Evolutionary conservation across 2,888 invertebrate species (phyloP), one percentile per base, ranked within the genome.

Genomic region (Cyrtodaria siliqua): DNA sequence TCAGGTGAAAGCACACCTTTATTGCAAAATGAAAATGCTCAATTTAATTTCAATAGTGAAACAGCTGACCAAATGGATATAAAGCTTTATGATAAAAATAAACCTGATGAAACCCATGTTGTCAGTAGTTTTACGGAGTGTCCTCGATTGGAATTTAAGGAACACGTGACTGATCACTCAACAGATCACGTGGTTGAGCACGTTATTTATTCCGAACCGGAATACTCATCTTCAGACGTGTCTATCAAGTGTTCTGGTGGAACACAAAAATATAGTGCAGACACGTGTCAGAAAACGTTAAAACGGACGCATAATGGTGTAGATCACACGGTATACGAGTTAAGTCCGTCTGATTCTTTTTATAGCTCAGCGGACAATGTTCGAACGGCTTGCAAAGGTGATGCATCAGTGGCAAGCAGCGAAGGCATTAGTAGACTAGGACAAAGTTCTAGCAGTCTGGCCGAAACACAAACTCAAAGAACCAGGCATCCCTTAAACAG

Each of bases 321-420:
- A 0, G 76, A 80, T 40, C 76, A 80, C 26, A 80, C 75, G 18
- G 79, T 80, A n/a, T 80, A 74, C 50, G 79, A 80, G 47, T 52
- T 80, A 24, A 76, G 79, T 69, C 79, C 79, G 1, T 80, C 79
- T 14, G 79, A 76, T 42, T 80, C 79, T 1, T 80, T 80, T 55
- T 73, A 76, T 49, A 76, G 56, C 52, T 76, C 79, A 8, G 67
- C 70, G 9, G 79, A 75, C 40, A 76, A 72, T 56, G 60, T 79
- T 33, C 79, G 74, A n/a, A 50, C 56, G 24, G 70, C 49, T 23
- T 62, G 66, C 16, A 62, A 61, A 50, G 59, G 62, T 44, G 63
- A 38, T 49, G 24, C 60, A 24, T 50, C 61, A 20, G 26, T 67
- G 20, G 44, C 62, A n/a, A 79, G 74, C 38, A 74, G 56, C 33